Base-by-base conservation (phyloP, 1,140 invertebrate genomes). In the Polypedilum vanderplanki region DNA sequence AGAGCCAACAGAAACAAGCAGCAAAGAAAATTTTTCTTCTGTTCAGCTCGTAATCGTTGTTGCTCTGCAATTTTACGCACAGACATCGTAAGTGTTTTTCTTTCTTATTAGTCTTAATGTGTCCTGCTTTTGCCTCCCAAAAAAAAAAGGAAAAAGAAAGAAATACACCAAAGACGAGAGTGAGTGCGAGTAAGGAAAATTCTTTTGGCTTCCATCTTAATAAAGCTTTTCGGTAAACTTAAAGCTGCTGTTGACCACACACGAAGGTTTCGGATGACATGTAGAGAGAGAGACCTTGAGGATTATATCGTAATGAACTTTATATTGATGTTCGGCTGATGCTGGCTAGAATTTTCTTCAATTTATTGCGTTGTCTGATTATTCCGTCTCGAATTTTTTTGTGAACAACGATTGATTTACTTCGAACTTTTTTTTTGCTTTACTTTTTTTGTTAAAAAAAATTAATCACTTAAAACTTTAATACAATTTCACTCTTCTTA, bases 171-270 rank as follows among this genome's bases (percentile, higher is more conserved):
- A 33, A 12, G 41, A 46, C 46, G 46, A 57, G 41, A 46, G 18
- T n/a, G 17, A n/a, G 17, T 18, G 9, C 9, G 18, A 70, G 9
- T 3, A 20, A 70, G 10, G 20, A 20, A 18, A 70, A 33, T 33
- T 33, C 24, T 33, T 33, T 70, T 70, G n/a, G n/a, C 20, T 70
- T 10, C 65, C 65, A 22, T 70, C 65, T 70, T 70, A 70, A 70
- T 70, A 70, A 70, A 70, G 65, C 65, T 70, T 70, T 70, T 70
- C 65, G n/a, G 65, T 70, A 70, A 70, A n/a, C n/a, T 70, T 70
- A 70, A 70, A 70, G 65, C n/a, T 57, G 46, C n/a, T 33, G 24
- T 33, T 33, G 24, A n/a, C n/a, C n/a, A n/a, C n/a, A n/a, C 24
- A 33, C 24, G 24, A 33, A 5, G 24, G 24, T 33, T 12, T 8